Conservation (phyloP, 2,113 vertebrate genomes). For the Orthonyx spaldingii region DNA sequence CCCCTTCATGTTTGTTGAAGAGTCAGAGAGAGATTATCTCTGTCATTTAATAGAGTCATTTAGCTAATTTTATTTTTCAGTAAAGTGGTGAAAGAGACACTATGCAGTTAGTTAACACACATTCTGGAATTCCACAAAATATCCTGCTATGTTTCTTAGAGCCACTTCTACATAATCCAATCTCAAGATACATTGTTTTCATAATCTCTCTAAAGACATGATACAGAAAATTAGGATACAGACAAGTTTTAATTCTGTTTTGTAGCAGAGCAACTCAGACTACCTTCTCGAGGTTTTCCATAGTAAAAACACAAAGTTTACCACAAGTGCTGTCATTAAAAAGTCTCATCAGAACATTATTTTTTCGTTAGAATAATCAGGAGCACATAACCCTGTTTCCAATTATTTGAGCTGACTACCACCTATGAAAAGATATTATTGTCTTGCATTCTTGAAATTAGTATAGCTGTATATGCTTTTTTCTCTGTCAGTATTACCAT, state of each 20-base stretch:
- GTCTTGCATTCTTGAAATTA: conserved; percentile 2
- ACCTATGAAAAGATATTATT: conserved; percentile 4
- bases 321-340: not conserved
- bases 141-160: not conserved
- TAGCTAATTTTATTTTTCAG: conserved; percentile 2
- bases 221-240: not conserved
- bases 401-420: conserved; percentile 32
- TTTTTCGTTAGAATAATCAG: not conserved
- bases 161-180: not conserved
- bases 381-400: not conserved
- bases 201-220: not conserved
- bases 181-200: not conserved
- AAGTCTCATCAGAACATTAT: not conserved
- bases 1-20: not conserved
- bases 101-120: not conserved
- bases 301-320: not conserved
- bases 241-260: not conserved
- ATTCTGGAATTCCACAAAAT: not conserved
- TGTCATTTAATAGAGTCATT: not conserved
- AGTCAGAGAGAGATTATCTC: not conserved
- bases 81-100: not conserved
- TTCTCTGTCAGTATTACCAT: not conserved
- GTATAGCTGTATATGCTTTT: not conserved
- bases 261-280: not conserved
- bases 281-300: not conserved